Conservation (phyloP, 2,113 vertebrate genomes). For the Psilopsiagon aurifrons region DNA sequence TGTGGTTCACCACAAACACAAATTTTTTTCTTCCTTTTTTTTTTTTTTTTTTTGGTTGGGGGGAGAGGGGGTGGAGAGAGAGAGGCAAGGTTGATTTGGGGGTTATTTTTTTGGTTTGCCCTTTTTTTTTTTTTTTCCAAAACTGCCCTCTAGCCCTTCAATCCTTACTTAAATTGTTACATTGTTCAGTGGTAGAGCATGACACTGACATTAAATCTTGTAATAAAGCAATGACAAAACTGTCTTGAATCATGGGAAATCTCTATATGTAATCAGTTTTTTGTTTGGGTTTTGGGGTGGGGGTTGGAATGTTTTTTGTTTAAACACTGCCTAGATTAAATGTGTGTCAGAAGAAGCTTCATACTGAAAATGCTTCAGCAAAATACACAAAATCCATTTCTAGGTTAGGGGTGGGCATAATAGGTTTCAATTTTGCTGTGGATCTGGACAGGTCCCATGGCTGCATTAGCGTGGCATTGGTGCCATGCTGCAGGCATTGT, state of each 20-base stretch:
- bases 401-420: background rate
- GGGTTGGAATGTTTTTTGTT: background rate
- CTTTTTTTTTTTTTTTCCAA: background rate
- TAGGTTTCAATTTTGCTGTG: background rate
- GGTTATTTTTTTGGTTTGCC: background rate
- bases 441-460: background rate
- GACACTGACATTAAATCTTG: background rate
- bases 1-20: background rate
- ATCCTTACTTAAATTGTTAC: background rate
- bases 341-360: background rate
- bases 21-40: background rate
- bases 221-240: background rate
- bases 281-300: background rate
- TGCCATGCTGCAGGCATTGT: background rate
- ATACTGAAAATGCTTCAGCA: background rate
- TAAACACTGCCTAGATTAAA: background rate
- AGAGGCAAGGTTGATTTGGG: too few species aligned
- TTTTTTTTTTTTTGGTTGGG: background rate
- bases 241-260: background rate
- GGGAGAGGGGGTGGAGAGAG: too few species aligned
- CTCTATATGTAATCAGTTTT: background rate
- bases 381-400: background rate
- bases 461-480: background rate
- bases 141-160: background rate
- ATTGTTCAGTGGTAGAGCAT: background rate